phyloP scores from a whole-genome alignment of 2,888 invertebrate species.

The Patella depressa region DNA sequence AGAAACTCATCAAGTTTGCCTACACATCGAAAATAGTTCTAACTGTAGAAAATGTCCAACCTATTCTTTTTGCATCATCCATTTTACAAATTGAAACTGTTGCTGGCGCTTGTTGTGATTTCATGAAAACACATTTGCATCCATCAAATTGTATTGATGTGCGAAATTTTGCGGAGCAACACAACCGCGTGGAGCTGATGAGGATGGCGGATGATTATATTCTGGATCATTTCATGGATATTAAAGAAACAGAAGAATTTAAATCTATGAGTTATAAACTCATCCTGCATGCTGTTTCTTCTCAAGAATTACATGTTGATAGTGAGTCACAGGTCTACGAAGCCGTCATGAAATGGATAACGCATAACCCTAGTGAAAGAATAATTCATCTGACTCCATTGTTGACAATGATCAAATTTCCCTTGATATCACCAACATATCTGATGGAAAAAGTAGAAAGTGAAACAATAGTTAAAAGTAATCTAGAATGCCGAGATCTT shows the following conservation, averaged over 20 bases:
- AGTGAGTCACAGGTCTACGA: constrained; percentile 69
- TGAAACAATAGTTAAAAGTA: constrained; percentile 62
- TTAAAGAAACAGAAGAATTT: constrained; percentile 66
- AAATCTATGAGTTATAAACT: constrained; percentile 56
- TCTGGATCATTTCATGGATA: constrained; percentile 64
- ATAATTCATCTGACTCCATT: constrained; percentile 60
- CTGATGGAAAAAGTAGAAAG: constrained; percentile 68
- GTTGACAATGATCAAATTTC: constrained; percentile 68
- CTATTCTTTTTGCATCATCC: constrained; percentile 72
- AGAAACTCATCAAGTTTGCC: constrained; percentile 70
- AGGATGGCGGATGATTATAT: constrained; percentile 66
- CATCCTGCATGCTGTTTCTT: constrained; percentile 64
- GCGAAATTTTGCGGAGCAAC: constrained; percentile 72
- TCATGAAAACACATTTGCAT: constrained; percentile 71
- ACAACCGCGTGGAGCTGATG: constrained; percentile 67
- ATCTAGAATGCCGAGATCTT: constrained; percentile 70
- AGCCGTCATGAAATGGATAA: constrained; percentile 71
- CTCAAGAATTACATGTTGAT: constrained; percentile 60
- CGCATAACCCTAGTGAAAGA: constrained; percentile 61
- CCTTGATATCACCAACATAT: constrained; percentile 68
- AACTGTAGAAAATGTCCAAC: constrained; percentile 71
- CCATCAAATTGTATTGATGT: constrained; percentile 72
- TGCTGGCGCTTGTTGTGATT: constrained; percentile 71
- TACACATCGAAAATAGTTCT: constrained; percentile 71
- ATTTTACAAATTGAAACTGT: constrained; percentile 73